Percentiles rank a stretch among this genome's conserved stretches.
Evolutionary conservation across 37 sponge, comb jelly and placozoan species (phyloP).

Genomic region (Crambe crambe): DNA sequence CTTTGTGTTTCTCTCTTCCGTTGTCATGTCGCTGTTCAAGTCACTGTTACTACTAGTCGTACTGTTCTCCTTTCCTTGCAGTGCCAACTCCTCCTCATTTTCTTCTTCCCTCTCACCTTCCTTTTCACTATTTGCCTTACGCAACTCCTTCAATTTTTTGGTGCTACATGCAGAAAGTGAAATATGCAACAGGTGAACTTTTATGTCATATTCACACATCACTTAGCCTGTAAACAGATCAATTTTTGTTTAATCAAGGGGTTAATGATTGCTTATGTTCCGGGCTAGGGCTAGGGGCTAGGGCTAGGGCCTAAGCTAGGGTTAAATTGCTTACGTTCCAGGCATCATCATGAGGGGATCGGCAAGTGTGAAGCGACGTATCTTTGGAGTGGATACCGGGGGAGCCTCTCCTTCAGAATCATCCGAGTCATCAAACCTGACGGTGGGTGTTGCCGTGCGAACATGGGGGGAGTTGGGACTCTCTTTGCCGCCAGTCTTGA

Average conservation of each 20-base stretch:
- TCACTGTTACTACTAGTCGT: not conserved
- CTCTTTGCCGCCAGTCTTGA: not conserved
- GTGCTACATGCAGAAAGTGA: not conserved
- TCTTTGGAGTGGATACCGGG: slow-evolving; percentile 3
- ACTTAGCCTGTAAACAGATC: too few relatives aligned
- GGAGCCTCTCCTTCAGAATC: not conserved
- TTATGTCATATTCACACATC: too few relatives aligned
- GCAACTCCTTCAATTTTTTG: not conserved
- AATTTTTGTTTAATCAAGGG: too few relatives aligned
- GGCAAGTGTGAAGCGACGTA: slow-evolving; percentile 16
- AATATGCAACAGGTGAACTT: not conserved
- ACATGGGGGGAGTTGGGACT: not conserved
- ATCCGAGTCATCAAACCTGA: not conserved
- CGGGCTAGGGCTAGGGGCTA: too few relatives aligned
- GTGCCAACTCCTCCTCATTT: not conserved
- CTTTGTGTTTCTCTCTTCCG: not conserved
- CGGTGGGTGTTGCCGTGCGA: not conserved
- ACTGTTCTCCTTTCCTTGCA: not conserved
- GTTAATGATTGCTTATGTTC: too few relatives aligned
- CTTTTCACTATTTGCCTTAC: not conserved
- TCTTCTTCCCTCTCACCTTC: not conserved
- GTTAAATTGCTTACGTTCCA: not conserved
- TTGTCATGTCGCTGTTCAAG: not conserved
- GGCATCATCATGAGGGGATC: slow-evolving; percentile 32
- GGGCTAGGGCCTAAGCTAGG: too few relatives aligned